Percentiles rank a stretch among this genome's conserved stretches.
phyloP scores from a whole-genome alignment of 1,140 invertebrate genomes.

The Triops longicaudatus region DNA sequence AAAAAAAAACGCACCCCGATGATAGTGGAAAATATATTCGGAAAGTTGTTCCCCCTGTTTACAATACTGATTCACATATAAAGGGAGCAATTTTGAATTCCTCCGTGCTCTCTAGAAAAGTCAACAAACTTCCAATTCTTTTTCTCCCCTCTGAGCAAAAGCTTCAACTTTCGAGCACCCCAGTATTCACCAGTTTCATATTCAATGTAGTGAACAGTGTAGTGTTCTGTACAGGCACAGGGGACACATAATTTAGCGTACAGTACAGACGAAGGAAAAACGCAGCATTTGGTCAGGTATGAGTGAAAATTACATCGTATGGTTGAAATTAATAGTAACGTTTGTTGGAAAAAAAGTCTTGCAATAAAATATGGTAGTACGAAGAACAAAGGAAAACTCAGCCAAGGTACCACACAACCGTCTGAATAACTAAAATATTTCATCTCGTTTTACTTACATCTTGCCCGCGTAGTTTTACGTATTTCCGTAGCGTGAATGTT shows the following conservation, averaged over 20 bases:
- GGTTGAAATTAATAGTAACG: constrained; percentile 29
- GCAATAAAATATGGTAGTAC: constrained; percentile 30
- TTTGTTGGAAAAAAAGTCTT: constrained; percentile 31
- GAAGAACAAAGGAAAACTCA: constrained; percentile 30
- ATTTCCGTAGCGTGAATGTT: neutral
- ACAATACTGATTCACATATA: neutral
- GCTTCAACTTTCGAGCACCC: neutral
- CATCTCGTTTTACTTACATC: constrained; percentile 29
- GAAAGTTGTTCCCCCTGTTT: neutral
- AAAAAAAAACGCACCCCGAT: neutral
- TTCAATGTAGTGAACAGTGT: constrained; percentile 1
- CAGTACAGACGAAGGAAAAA: neutral
- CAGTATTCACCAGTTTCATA: constrained; percentile 7
- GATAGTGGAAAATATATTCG: neutral
- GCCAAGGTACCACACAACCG: constrained; percentile 29
- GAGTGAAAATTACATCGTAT: neutral
- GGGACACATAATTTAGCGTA: neutral
- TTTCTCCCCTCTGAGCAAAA: neutral
- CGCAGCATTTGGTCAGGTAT: constrained; percentile 14
- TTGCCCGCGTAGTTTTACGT: neutral
- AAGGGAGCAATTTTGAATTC: neutral
- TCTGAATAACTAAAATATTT: constrained; percentile 29
- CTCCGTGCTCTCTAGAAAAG: neutral
- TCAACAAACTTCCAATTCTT: neutral
- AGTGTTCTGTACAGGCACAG: constrained; percentile 11